phyloP scores from a whole-genome alignment of 2,113 vertebrate species.

The Serilophus lunatus region DNA sequence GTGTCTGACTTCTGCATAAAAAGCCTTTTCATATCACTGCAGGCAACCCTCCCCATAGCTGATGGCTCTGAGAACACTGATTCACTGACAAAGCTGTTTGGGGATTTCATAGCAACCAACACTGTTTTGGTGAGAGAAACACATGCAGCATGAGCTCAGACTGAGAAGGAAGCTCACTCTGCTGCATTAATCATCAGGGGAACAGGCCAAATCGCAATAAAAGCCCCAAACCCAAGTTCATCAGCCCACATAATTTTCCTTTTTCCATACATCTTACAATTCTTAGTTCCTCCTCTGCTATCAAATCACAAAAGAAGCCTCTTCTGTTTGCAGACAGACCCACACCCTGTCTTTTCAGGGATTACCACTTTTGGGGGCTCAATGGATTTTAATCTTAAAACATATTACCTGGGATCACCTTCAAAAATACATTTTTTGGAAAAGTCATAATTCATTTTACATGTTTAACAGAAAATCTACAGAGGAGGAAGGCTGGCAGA shows the following conservation, averaged over 20 bases:
- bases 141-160: slow-evolving; percentile 50
- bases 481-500: not conserved
- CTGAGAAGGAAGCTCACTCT: slow-evolving; percentile 1
- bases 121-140: slow-evolving; percentile 55
- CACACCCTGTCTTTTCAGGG: slow-evolving; percentile 3
- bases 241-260: slow-evolving; percentile 38
- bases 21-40: slow-evolving; percentile 7
- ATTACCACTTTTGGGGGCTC: not conserved
- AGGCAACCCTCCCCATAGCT: not conserved
- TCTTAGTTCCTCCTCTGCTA: slow-evolving; percentile 4
- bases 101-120: slow-evolving; percentile 62
- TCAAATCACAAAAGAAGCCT: not conserved
- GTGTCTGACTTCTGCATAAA: not conserved
- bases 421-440: not conserved
- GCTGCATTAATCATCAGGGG: slow-evolving; percentile 49
- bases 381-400: not conserved
- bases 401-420: not conserved
- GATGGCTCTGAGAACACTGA: not conserved
- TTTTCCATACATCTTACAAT: slow-evolving; percentile 11
- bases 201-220: not conserved
- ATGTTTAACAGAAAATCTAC: not conserved
- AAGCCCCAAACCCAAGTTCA: slow-evolving; percentile 21
- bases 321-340: slow-evolving; percentile 5
- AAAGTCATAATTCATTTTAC: not conserved
- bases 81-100: slow-evolving; percentile 13